Base-by-base conservation (phyloP, 1,140 invertebrate genomes). In the Rhagoletis zephyria region DNA sequence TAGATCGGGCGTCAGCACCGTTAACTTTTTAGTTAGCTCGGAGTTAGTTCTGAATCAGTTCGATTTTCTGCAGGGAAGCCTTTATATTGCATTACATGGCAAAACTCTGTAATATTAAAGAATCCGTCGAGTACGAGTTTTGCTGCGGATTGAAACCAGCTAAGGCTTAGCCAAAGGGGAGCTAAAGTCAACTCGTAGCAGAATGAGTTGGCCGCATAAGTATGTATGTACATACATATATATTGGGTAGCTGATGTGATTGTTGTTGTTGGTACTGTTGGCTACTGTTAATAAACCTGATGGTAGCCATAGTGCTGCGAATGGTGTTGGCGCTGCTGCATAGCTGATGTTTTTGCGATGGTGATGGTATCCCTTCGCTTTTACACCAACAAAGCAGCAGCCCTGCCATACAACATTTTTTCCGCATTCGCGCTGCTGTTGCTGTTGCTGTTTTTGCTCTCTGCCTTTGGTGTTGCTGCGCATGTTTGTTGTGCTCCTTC, bases 401-500 rank as follows among this genome's bases (percentile, higher is more conserved):
- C 67, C 40, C 42, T 45, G 12, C 42, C 67, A 42, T 42, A 74
- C 67, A 45, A 74, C 67, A 74, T 74, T 74, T 74, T 74, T 74
- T 45, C 40, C 67, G 42, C 12, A 42, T 74, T 45, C 67, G 16
- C 42, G 40, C 42, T n/a, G 67, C 42, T 40, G 40, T 42, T 45
- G 67, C 12, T 40, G 40, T 74, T 74, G 42, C 42, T 74, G 67
- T 74, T 45, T 40, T 74, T 45, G 40, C 42, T 74, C 67, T 74
- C 67, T 74, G 67, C 42, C 40, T 42, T 48, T 45, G 67, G 42
- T 14, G 67, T 74, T 74, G 67, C 67, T 74, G 67, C 67, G 67
- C 67, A 74, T 74, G 67, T 74, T 48, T 74, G 40, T 74, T 74
- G 40, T 74, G 67, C 67, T 48, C 67, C 67, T 74, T 74, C 45